These are phyloP conservation scores for Melikaiella ostensackeni DNA, from an alignment of 2,888 invertebrate genomes.

Conservation along the genomic window DNA sequence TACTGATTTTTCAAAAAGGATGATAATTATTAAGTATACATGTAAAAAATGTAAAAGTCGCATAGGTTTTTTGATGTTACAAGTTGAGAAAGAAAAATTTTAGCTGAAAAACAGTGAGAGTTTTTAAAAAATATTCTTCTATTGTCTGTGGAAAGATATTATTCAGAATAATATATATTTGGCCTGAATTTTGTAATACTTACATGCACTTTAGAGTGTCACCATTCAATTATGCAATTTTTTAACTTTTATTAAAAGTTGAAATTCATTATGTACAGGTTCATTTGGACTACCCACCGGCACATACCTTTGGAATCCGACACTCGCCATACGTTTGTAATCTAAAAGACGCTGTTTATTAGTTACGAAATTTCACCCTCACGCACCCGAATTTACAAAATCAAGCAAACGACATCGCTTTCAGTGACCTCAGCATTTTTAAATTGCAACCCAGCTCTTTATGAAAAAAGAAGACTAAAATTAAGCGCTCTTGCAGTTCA, in stretches of 20 bases:
- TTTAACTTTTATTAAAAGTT: not conserved
- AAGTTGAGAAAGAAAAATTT: too few species aligned
- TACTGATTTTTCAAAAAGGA: too few species aligned
- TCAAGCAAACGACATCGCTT: not conserved
- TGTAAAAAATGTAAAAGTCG: too few species aligned
- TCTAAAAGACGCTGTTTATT: constrained; percentile 74
- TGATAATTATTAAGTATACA: too few species aligned
- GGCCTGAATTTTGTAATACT: too few species aligned
- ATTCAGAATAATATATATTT: too few species aligned
- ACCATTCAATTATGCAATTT: too few species aligned
- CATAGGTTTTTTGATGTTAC: too few species aligned
- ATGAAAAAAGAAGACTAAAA: not conserved
- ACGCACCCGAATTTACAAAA: not conserved
- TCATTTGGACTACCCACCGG: constrained; percentile 81
- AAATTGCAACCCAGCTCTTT: not conserved
- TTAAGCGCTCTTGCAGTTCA: not conserved
- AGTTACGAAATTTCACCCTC: constrained; percentile 38
- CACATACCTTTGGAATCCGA: constrained; percentile 91
- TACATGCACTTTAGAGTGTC: too few species aligned
- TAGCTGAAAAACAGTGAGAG: too few species aligned
- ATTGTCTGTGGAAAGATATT: too few species aligned
- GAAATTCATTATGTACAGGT: constrained; percentile 78
- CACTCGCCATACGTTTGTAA: constrained; percentile 88
- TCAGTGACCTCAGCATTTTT: not conserved
- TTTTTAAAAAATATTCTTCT: too few species aligned